A percentile compares a stretch with the other conserved stretches of the same genome.
Conservation (phyloP, 2,888 invertebrate genomes). For the Rapana venosa region DNA sequence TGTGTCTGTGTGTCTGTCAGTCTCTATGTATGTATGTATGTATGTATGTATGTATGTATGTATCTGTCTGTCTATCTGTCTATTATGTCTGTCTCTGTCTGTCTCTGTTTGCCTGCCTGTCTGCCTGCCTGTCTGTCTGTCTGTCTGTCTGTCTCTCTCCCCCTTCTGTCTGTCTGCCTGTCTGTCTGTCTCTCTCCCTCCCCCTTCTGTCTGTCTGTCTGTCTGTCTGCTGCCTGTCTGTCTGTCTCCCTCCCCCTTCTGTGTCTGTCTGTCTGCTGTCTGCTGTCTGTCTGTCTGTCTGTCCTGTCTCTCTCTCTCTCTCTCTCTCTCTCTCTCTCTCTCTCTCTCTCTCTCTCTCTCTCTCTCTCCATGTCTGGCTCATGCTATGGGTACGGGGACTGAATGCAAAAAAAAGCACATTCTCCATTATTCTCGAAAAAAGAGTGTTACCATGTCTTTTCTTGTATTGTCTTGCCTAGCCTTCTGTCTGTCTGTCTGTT, state of each 20-base stretch:
- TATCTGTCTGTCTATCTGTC: neutral
- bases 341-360: neutral
- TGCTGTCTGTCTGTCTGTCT: neutral
- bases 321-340: neutral
- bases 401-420: neutral
- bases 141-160: neutral
- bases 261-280: neutral
- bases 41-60: neutral
- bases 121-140: neutral
- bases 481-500: neutral
- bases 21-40: neutral
- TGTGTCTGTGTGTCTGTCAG: neutral
- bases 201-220: neutral
- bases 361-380: neutral
- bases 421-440: too few relatives aligned
- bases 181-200: neutral
- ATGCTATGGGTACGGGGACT: neutral
- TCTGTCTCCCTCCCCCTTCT: neutral
- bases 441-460: too few relatives aligned
- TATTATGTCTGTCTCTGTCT: neutral
- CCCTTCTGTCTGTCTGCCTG: neutral
- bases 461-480: neutral
- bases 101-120: neutral
- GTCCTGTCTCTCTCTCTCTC: neutral
- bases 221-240: neutral